Conservation (phyloP, 2,888 invertebrate species). For the Hypena proboscidalis region DNA sequence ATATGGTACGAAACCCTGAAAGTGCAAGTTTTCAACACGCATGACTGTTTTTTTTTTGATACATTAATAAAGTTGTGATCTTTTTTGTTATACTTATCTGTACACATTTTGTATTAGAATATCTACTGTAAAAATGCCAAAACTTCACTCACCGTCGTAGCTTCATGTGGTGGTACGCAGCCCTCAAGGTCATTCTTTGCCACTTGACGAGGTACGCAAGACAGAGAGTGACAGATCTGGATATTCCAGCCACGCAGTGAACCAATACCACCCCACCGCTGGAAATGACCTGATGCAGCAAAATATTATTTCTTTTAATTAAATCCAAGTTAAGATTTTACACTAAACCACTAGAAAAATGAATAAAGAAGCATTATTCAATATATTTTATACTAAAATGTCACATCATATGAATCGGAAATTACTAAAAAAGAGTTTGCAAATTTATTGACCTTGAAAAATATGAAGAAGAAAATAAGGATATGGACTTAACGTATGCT, state of each 20-base stretch:
- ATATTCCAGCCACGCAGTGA: constrained; percentile 96
- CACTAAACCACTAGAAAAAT: no score
- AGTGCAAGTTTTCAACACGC: no score
- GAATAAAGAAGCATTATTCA: no score
- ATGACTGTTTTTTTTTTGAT: no score
- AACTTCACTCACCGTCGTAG: constrained; percentile 84
- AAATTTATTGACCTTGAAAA: constrained; percentile 8
- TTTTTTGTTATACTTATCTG: no score
- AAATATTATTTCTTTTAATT: no score
- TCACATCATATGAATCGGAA: no score
- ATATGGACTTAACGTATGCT: neutral
- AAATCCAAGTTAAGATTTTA: neutral
- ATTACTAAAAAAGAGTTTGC: constrained; percentile 20
- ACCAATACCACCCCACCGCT: constrained; percentile 91
- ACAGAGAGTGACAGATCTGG: constrained; percentile 93
- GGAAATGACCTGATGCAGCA: constrained; percentile 80
- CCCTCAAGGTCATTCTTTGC: constrained; percentile 89
- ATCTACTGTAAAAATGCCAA: no score
- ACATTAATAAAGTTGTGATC: no score
- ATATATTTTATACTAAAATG: no score
- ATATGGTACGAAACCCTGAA: no score
- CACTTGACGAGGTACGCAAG: constrained; percentile 96
- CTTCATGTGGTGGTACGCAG: constrained; percentile 92
- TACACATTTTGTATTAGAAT: no score
- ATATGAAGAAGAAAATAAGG: neutral